Base-by-base conservation (phyloP, 2,888 invertebrate genomes). In the Parthenolecanium corni region DNA sequence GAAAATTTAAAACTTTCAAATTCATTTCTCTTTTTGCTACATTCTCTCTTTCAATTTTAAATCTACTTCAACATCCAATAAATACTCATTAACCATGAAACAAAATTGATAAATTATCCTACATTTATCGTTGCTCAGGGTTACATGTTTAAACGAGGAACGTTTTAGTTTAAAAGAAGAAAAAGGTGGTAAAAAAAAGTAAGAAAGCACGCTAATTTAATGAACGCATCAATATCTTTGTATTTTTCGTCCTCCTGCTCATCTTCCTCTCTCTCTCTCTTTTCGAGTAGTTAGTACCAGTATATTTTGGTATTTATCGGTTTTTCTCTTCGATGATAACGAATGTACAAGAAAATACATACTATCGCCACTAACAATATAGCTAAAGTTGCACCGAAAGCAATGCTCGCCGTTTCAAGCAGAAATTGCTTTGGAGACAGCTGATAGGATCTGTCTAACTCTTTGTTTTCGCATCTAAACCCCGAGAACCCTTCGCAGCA, bases 381-480 rank as follows among this genome's bases (percentile, higher is more conserved):
- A 70, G 82, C 83, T 73, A 82, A 77, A 69, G 85, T 85, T 71
- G 86, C 88, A 73, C 88, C 88, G 73, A 87, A 85, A 70, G 89
- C 89, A 77, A 89, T 88, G 74, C 86, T 86, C 72, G 89, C 89
- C 72, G 85, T 88, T 79, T 89, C 87, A 77, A 89, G 80, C 85
- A 88, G 84, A 73, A 85, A 83, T 75, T 84, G 83, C 73, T 84
- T 83, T 75, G 86, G 82, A 73, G 85, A 82, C 75, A 87, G 82
- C 83, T 75, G 52, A 76, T 93, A 93, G 75, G 91, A 89, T 76
- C 91, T 89, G 78, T 93, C 93, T 77, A 92, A 82, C 80, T 93
- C 92, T 81, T 93, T 93, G 78, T 88, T 93, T 80, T 93, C 93
- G 80, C 93, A 93, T 74, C 93, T 83, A 76, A 88, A 90, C 68